These are phyloP conservation scores for Daphoenositta chrysoptera DNA, from an alignment of 2,113 vertebrate genomes.

Conservation along the genomic window DNA sequence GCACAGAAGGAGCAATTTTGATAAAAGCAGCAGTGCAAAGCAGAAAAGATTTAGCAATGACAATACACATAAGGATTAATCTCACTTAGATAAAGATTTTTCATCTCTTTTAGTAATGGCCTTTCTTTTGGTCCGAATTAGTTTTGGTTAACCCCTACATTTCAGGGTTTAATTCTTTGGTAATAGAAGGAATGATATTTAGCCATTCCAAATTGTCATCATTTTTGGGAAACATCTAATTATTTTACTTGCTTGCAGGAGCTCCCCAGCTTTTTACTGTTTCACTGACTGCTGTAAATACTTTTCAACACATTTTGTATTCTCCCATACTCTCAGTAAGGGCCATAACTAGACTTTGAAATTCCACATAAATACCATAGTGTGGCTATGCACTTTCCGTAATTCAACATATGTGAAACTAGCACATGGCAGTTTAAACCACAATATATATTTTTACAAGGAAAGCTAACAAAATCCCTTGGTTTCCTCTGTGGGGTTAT, in stretches of 20 bases:
- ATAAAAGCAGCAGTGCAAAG: neutral
- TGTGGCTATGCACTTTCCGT: neutral
- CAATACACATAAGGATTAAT: neutral
- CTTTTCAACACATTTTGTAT: neutral
- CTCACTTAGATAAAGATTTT: neutral
- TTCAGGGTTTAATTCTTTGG: neutral
- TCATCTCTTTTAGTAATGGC: neutral
- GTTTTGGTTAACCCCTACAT: neutral
- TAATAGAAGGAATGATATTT: neutral
- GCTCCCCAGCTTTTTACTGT: neutral
- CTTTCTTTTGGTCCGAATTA: neutral
- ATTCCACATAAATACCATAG: neutral
- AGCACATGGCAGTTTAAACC: neutral
- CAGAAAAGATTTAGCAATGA: neutral
- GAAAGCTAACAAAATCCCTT: neutral
- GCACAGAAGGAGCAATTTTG: neutral
- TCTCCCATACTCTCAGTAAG: rapidly evolving
- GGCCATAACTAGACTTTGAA: neutral
- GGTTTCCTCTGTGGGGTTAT: neutral
- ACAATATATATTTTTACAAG: neutral
- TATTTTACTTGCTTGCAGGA: neutral
- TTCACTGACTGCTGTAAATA: neutral
- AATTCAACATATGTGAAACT: neutral
- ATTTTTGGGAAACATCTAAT: neutral
- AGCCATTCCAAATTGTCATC: neutral